These are phyloP conservation scores for Acleris holmiana DNA, from an alignment of 2,888 invertebrate genomes.

Conservation along the genomic window DNA sequence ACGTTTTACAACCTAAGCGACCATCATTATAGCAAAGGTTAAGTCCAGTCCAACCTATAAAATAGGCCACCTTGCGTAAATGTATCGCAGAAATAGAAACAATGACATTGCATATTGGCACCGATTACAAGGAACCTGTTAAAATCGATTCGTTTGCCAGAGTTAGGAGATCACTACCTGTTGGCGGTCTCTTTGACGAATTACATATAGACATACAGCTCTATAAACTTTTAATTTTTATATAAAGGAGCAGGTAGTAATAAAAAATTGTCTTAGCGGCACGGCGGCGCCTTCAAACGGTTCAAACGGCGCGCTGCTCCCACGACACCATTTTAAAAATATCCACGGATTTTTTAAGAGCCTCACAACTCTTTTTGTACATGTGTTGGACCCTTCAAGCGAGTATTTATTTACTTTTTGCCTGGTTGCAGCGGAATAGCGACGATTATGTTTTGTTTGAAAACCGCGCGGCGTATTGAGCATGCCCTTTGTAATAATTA, in stretches of 20 bases:
- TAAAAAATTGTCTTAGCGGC: conserved; percentile 71
- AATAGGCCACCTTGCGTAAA: conserved; percentile 32
- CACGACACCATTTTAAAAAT: conserved; percentile 77
- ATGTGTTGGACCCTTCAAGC: conserved; percentile 34
- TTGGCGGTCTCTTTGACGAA: conserved; percentile 67
- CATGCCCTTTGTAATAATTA: conserved; percentile 28
- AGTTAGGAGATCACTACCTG: conserved; percentile 41
- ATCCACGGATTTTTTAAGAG: conserved; percentile 67
- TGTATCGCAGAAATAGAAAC: conserved; percentile 26
- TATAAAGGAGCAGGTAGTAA: conserved; percentile 70
- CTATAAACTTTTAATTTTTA: conserved; percentile 73
- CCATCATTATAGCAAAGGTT: conserved; percentile 31
- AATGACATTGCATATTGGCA: conserved; percentile 2
- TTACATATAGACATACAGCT: conserved; percentile 52
- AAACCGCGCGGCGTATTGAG: conserved; percentile 3
- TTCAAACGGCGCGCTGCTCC: conserved; percentile 58
- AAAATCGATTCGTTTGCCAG: conserved; percentile 35
- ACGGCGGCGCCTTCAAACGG: conserved; percentile 68
- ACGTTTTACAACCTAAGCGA: conserved; percentile 23
- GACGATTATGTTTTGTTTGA: conserved; percentile 32
- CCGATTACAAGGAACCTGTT: conserved; percentile 21
- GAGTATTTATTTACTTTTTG: conserved; percentile 39
- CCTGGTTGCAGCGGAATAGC: conserved; percentile 34
- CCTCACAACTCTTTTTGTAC: conserved; percentile 43
- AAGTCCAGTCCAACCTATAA: conserved; percentile 26